A percentile compares a stretch with the other conserved stretches of the same genome.
Conservation (phyloP, 2,888 invertebrate genomes). For the Piscicola geometra region DNA sequence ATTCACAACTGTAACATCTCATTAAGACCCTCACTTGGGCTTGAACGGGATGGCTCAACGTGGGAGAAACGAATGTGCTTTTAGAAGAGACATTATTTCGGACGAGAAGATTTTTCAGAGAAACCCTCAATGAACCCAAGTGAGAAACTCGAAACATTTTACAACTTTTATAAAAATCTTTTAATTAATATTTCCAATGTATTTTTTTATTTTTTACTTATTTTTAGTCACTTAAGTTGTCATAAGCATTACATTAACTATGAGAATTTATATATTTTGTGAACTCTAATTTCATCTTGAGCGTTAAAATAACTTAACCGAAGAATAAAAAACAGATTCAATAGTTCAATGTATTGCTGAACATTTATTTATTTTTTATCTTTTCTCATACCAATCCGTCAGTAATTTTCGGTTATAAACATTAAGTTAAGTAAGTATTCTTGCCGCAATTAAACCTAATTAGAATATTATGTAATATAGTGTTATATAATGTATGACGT, state of each 20-base stretch:
- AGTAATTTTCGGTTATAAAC: no score
- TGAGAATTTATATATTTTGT: neutral
- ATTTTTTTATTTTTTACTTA: no score
- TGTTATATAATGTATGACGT: no score
- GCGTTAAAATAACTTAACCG: neutral
- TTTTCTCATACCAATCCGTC: no score
- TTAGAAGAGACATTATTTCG: neutral
- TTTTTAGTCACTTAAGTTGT: no score
- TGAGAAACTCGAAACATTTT: neutral
- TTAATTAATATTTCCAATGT: constrained; percentile 5
- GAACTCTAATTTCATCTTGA: neutral
- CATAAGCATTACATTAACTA: no score
- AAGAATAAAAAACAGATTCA: no score
- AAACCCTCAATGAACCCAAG: neutral
- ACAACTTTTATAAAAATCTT: neutral
- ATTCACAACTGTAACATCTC: neutral
- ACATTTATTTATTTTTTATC: no score
- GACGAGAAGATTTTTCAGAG: neutral
- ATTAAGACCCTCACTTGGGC: neutral
- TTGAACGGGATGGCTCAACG: neutral
- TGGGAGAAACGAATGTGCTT: neutral
- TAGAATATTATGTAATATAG: no score
- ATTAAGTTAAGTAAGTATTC: no score
- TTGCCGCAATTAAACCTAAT: no score
- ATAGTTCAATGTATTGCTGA: no score